Evolutionary conservation across 2,888 invertebrate genomes (phyloP).

Genomic region (Neoascia interrupta): DNA sequence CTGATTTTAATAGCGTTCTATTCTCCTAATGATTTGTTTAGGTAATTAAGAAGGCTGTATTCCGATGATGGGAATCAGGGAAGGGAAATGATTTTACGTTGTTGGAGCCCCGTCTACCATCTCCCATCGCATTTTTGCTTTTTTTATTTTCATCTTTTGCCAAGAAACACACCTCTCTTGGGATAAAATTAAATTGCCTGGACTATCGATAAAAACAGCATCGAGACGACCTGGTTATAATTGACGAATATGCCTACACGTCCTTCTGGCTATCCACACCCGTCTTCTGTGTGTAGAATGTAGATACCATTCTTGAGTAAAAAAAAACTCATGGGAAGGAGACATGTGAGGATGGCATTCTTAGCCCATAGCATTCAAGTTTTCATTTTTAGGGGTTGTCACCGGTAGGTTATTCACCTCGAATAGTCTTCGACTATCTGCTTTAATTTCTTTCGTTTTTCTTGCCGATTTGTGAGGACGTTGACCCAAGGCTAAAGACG

Average conservation of each 20-base stretch:
- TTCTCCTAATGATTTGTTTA: constrained; percentile 61
- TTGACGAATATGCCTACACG: constrained; percentile 45
- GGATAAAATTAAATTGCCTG: constrained; percentile 28
- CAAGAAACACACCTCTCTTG: constrained; percentile 8
- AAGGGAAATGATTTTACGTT: constrained; percentile 31
- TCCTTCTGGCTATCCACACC: constrained; percentile 31
- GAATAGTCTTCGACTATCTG: not conserved
- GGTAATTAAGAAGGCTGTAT: constrained; percentile 59
- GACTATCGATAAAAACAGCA: constrained; percentile 22
- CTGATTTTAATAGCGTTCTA: constrained; percentile 31
- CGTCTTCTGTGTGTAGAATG: not conserved
- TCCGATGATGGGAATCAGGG: constrained; percentile 25
- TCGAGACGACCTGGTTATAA: constrained; percentile 35
- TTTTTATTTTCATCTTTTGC: constrained; percentile 33
- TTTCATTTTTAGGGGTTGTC: constrained; percentile 45
- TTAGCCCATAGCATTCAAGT: not conserved
- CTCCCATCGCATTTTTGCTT: not conserved
- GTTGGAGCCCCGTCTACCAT: not conserved
- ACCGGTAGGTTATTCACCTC: constrained; percentile 38
- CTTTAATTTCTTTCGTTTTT: constrained; percentile 7
- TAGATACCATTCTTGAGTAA: no score
- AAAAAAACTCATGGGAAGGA: not conserved
- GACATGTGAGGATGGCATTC: constrained; percentile 15
- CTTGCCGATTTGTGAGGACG: not conserved
- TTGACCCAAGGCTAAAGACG: constrained; percentile 15